phyloP scores from a whole-genome alignment of 2,113 vertebrate genomes.

The Meles meles region DNA sequence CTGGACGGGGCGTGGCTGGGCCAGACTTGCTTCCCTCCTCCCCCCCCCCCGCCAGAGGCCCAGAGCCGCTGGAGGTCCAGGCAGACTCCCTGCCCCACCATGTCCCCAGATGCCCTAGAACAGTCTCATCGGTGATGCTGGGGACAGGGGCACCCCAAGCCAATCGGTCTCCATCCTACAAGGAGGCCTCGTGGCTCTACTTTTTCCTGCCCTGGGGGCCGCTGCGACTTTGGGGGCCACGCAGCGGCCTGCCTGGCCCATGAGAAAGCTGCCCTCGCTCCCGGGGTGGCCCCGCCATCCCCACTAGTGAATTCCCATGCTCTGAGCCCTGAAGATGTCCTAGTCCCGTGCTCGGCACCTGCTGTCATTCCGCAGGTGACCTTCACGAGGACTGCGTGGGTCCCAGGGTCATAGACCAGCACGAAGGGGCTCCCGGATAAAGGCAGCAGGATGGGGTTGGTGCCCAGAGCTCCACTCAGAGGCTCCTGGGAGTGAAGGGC shows the following conservation, averaged over 20 bases:
- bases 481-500: fast-evolving
- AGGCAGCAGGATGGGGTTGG: fast-evolving
- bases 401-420: fast-evolving
- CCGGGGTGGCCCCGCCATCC: fast-evolving
- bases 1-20: fast-evolving
- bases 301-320: fast-evolving
- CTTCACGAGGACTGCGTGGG: fast-evolving
- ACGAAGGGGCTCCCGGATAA: fast-evolving
- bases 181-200: not conserved
- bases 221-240: not conserved
- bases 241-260: fast-evolving
- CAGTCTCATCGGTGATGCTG: fast-evolving
- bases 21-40: fast-evolving
- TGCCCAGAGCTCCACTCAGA: fast-evolving
- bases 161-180: fast-evolving
- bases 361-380: fast-evolving
- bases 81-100: fast-evolving
- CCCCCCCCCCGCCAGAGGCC: not conserved
- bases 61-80: fast-evolving
- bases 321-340: fast-evolving
- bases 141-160: fast-evolving
- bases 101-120: not conserved
- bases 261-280: fast-evolving
- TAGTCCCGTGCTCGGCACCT: fast-evolving
- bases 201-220: no score